These are phyloP conservation scores for Phainopepla nitens DNA, from an alignment of 2,113 vertebrate genomes.

Conservation along the genomic window DNA sequence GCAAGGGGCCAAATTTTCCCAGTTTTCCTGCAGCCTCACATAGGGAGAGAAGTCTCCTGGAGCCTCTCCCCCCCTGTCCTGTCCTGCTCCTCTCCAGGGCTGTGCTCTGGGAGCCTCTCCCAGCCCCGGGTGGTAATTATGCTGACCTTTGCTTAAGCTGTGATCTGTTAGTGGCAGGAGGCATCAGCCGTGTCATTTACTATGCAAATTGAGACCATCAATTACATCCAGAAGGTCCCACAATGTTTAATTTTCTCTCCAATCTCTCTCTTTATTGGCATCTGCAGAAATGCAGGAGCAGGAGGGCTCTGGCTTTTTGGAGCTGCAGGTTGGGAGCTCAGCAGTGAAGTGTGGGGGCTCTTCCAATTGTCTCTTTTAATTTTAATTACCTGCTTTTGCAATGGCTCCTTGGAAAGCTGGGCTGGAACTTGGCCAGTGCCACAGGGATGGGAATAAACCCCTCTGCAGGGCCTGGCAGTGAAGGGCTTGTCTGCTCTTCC, in stretches of 20 bases:
- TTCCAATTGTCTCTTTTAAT: not conserved
- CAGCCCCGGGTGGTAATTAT: not conserved
- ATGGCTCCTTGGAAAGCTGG: not conserved
- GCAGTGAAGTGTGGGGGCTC: not conserved
- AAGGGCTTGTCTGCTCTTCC: not conserved
- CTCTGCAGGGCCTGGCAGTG: not conserved
- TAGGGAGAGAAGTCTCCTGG: not conserved
- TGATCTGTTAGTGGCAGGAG: slow-evolving; percentile 40
- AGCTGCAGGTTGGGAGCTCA: not conserved
- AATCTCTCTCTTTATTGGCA: slow-evolving; percentile 10
- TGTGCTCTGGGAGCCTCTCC: not conserved
- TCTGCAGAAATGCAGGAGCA: not conserved
- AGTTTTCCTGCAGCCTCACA: fast-evolving
- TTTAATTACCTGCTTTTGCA: slow-evolving; percentile 43
- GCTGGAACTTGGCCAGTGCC: not conserved
- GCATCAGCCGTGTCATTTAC: slow-evolving; percentile 53
- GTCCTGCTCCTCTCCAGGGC: not conserved
- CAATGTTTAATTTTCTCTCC: slow-evolving; percentile 44
- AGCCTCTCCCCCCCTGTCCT: not conserved
- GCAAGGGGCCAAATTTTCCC: not conserved
- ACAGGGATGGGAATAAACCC: not conserved
- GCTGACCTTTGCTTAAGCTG: slow-evolving; percentile 52
- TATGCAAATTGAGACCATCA: slow-evolving; percentile 66
- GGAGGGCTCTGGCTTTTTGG: not conserved
- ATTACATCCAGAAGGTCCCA: slow-evolving; percentile 39